phyloP scores from a whole-genome alignment of 1,140 invertebrate genomes.

The Chrysoperla carnea region DNA sequence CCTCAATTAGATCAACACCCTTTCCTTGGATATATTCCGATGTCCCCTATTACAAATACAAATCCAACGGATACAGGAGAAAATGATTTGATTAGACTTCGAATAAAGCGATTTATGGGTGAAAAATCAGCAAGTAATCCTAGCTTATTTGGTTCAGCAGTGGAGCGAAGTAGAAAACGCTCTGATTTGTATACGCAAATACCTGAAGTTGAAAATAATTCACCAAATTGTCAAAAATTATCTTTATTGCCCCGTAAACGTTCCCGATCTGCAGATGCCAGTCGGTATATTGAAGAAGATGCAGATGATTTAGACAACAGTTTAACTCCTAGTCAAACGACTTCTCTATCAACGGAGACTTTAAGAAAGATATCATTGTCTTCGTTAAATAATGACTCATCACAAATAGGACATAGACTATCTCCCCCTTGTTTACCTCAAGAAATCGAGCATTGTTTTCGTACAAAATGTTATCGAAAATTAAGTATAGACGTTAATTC shows the following conservation, averaged over 20 bases:
- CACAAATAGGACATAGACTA: conserved; percentile 13
- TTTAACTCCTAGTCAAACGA: conserved; percentile 23
- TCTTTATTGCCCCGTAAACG: conserved; percentile 29
- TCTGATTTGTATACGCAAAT: conserved; percentile 32
- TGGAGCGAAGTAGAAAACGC: conserved; percentile 28
- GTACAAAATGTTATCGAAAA: conserved; percentile 21
- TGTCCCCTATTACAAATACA: conserved; percentile 37
- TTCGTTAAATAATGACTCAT: conserved; percentile 12
- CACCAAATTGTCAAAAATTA: conserved; percentile 21
- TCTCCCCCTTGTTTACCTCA: conserved; percentile 25
- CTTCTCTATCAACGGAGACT: conserved; percentile 29
- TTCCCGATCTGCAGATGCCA: conserved; percentile 55
- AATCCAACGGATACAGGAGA: conserved; percentile 17
- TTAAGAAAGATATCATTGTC: conserved; percentile 25
- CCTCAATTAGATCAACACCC: conserved; percentile 16
- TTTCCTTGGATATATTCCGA: conserved; percentile 42
- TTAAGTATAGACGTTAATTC: conserved; percentile 27
- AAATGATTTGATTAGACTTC: conserved; percentile 22
- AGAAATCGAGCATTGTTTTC: conserved; percentile 24
- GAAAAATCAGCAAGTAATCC: conserved; percentile 50
- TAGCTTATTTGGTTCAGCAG: conserved; percentile 28
- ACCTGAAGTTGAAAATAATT: conserved; percentile 25
- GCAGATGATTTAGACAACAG: conserved; percentile 31
- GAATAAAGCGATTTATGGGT: conserved; percentile 21
- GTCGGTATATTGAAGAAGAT: conserved; percentile 36